Conservation (phyloP, 2,113 vertebrate genomes). For the Todiramphus saurophagus region DNA sequence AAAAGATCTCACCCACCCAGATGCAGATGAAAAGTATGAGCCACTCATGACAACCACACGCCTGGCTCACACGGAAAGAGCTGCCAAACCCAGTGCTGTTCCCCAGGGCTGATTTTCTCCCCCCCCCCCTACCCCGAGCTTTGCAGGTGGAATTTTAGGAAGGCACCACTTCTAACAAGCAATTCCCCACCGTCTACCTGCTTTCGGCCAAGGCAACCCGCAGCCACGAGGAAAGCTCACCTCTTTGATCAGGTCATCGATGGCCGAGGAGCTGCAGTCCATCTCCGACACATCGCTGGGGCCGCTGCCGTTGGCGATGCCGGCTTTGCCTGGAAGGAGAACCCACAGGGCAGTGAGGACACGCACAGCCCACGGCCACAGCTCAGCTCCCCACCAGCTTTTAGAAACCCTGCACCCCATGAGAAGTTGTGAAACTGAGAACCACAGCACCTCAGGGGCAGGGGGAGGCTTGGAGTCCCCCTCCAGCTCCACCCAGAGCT, state of each 20-base stretch:
- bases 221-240: slow-evolving; percentile 39
- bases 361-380: fast-evolving
- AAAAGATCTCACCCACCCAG: background rate
- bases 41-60: fast-evolving
- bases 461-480: background rate
- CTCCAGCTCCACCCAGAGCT: background rate
- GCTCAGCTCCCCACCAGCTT: fast-evolving
- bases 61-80: fast-evolving
- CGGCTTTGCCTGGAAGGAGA: slow-evolving; percentile 77
- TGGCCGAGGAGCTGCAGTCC: slow-evolving; percentile 83
- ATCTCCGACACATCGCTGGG: slow-evolving; percentile 78
- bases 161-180: fast-evolving
- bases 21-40: fast-evolving
- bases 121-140: background rate
- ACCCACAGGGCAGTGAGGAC: background rate
- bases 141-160: fast-evolving
- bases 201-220: background rate
- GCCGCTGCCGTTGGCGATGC: slow-evolving; percentile 35
- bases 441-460: background rate
- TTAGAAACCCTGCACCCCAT: background rate
- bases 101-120: too few relatives aligned
- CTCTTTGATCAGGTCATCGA: slow-evolving; percentile 90
- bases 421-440: background rate
- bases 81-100: fast-evolving
- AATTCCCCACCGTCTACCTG: fast-evolving